Percentiles rank a stretch among this genome's conserved stretches.
phyloP scores from a whole-genome alignment of 2,888 invertebrate genomes.

The Pyrocoelia pectoralis region DNA sequence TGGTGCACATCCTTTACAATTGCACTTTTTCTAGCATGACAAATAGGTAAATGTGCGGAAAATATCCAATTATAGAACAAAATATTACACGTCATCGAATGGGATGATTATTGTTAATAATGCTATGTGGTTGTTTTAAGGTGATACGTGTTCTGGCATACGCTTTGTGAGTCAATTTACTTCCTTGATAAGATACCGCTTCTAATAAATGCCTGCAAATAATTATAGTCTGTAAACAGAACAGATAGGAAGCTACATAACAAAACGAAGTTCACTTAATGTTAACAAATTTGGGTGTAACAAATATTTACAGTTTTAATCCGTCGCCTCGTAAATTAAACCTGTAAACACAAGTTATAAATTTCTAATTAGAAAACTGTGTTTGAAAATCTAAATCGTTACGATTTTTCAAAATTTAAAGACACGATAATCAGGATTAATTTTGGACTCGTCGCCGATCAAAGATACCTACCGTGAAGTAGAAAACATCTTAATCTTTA shows the following conservation, averaged over 20 bases:
- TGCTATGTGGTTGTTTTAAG: slow-evolving; percentile 31
- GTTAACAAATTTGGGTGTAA: slow-evolving; percentile 20
- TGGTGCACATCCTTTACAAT: slow-evolving; percentile 37
- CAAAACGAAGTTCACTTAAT: slow-evolving; percentile 31
- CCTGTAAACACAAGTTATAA: background rate
- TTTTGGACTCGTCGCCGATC: background rate
- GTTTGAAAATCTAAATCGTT: background rate
- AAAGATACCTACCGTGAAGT: background rate
- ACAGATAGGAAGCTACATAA: slow-evolving; percentile 28
- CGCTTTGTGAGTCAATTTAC: slow-evolving; percentile 30
- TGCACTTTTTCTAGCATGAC: slow-evolving; percentile 32
- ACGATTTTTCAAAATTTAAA: slow-evolving; percentile 1
- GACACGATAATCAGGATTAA: background rate
- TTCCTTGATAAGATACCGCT: slow-evolving; percentile 34
- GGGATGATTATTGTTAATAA: slow-evolving; percentile 19
- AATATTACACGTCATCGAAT: slow-evolving; percentile 30
- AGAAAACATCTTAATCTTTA: slow-evolving; percentile 1
- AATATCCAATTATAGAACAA: slow-evolving; percentile 29
- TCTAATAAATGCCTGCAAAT: slow-evolving; percentile 31
- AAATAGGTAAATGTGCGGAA: slow-evolving; percentile 35
- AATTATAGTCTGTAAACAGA: slow-evolving; percentile 29
- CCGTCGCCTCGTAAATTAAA: background rate
- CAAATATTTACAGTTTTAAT: slow-evolving; percentile 25
- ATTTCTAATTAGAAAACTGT: background rate
- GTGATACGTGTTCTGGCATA: slow-evolving; percentile 23